These are phyloP conservation scores for Xylota segnis DNA, from an alignment of 2,888 invertebrate genomes.

Conservation along the genomic window DNA sequence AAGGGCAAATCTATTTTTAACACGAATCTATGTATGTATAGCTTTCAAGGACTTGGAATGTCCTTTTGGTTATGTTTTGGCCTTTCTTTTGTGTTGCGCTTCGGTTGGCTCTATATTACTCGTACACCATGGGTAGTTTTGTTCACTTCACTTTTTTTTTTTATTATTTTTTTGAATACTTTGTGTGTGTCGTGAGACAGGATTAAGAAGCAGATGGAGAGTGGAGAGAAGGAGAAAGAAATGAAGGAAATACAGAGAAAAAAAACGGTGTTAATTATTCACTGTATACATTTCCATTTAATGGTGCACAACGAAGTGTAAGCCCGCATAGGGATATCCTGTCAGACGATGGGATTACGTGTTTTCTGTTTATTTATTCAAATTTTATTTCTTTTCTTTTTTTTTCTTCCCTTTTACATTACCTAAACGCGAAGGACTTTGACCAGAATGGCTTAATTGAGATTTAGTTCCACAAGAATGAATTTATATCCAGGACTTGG, in stretches of 20 bases:
- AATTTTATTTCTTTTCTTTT: slow-evolving; percentile 1
- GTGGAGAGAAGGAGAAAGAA: not conserved
- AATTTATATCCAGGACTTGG: not conserved
- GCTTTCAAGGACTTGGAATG: slow-evolving; percentile 63
- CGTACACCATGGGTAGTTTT: slow-evolving; percentile 57
- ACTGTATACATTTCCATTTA: slow-evolving; percentile 67
- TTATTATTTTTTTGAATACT: not conserved
- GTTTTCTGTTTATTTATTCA: slow-evolving; percentile 58
- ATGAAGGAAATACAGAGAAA: slow-evolving; percentile 33
- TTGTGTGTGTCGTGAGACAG: slow-evolving; percentile 1
- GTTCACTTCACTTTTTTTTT: slow-evolving; percentile 48
- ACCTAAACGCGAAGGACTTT: slow-evolving; percentile 22
- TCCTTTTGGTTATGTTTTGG: slow-evolving; percentile 55
- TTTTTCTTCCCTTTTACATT: not conserved
- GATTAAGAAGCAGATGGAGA: slow-evolving; percentile 7
- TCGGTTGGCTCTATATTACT: slow-evolving; percentile 30
- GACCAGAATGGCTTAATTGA: slow-evolving; percentile 21
- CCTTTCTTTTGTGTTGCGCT: slow-evolving; percentile 40
- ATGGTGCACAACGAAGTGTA: slow-evolving; percentile 43
- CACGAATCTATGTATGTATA: slow-evolving; percentile 46
- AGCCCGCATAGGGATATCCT: slow-evolving; percentile 49
- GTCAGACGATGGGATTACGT: slow-evolving; percentile 52
- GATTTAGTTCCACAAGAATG: slow-evolving; percentile 1
- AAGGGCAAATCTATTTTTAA: slow-evolving; percentile 76
- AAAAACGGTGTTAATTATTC: slow-evolving; percentile 69